Base-by-base conservation (phyloP, 2,113 vertebrate species). In the Takifugu flavidus region DNA sequence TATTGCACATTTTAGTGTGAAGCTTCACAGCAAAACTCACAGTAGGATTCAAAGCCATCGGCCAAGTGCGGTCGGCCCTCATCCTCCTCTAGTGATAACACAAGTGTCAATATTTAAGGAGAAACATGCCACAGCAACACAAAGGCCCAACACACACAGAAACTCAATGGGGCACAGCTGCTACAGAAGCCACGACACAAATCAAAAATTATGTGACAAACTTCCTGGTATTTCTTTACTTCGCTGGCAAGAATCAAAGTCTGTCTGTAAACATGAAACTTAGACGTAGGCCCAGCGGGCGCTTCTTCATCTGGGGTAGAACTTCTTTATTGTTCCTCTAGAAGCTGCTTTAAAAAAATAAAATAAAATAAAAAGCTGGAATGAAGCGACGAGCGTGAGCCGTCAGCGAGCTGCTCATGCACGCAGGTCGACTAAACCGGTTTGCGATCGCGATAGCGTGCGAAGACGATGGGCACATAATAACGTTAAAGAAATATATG, bases 161-260 rank as follows among this genome's bases (percentile, higher is more conserved):
- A 57, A 56, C 34, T 39, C 11, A 39, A 39, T 39, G 8, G 11
- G 34, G 34, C 6, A 31, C 29, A 31, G 5, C 29, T 6, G 29
- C 29, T 31, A 6, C 29, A 31, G 29, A 31, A 1, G 29, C 4
- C 29, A 59, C 8, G 56, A 50, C 56, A 46, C 25, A 31, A 39
- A 39, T 10, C 8, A 39, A 39, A 39, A 61, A 0, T 43, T 43
- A 59, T 65, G 44, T 66, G 46, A 6, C 28, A 64, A 53, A 61
- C 25, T 68, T 62, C 57, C 15, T 2, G 25, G 29, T n/a, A 69
- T 56, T 61, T 56, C 34, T 72, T 67, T 56, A 61, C 67, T 76
- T 74, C 52, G 64, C 61, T 20, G 31, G 39, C 43, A 4, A 13
- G 45, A n/a, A 53, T 54, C n/a, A 12, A 10, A 26, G 6, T 49